Base-by-base conservation (phyloP, 2,888 invertebrate species). In the Eupithecia abbreviata region DNA sequence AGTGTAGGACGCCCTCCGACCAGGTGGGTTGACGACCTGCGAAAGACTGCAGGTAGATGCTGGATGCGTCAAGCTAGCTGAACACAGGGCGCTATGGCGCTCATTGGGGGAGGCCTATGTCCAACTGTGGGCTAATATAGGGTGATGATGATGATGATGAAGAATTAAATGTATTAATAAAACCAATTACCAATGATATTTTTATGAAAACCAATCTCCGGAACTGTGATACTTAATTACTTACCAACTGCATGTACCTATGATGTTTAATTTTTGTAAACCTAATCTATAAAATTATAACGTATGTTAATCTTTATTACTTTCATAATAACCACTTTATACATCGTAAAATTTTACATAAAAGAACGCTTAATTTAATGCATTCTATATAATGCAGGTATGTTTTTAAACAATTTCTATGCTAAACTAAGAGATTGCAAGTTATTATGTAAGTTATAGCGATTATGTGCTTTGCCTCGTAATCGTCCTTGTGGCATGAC, bases 381-480 rank as follows among this genome's bases (percentile, higher is more conserved):
- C 72, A 74, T 73, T 77, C 78, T 71, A 58, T 68, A 77, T 80
- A 30, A 67, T 51, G 12, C 68, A 66, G n/a, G 65, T 69, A 77
- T 79, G 73, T 76, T 73, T 72, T 71, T 73, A 78, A 77, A 76
- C 72, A 73, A 76, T 78, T 77, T 75, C 62, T 30, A 62, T 62
- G 62, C 12, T 62, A 62, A 62, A 62, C 62, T 30, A 62, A 4
- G 30, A 62, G 30, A 62, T 62, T 30, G 62, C 62, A 62, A 62
- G 62, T 62, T 12, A 62, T 62, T 62, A 62, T 62, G 30, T 62
- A 62, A 62, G 18, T 30, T 62, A 62, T 30, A 62, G 30, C 30
- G 62, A 71, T 45, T 70, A 71, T 66, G 66, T 68, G 72, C 77
- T 81, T 81, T 81, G 78, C 79, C 74, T 77, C 66, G 47, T 75